These are phyloP conservation scores for Stictonetta naevosa DNA, from an alignment of 2,113 vertebrate species.

Conservation along the genomic window DNA sequence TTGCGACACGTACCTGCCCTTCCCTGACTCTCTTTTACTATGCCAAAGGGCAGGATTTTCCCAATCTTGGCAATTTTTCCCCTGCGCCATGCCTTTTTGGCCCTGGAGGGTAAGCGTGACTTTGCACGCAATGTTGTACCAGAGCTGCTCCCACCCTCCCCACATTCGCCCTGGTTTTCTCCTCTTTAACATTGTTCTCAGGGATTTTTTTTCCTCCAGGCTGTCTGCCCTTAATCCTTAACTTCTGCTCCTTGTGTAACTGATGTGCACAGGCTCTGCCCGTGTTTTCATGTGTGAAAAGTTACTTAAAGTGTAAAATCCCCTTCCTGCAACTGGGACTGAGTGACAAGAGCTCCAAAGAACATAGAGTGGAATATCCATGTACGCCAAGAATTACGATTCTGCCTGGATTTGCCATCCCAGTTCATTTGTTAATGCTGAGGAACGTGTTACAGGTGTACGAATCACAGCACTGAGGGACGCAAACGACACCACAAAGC, in stretches of 20 bases:
- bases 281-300: rapidly evolving
- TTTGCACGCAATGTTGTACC: too few species aligned
- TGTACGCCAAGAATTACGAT: rapidly evolving
- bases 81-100: background rate
- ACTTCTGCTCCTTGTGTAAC: rapidly evolving
- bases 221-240: rapidly evolving
- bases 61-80: background rate
- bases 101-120: background rate
- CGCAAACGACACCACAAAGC: background rate
- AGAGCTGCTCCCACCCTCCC: rapidly evolving
- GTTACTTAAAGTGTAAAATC: rapidly evolving
- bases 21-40: background rate
- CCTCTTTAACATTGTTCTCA: rapidly evolving
- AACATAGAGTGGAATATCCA: rapidly evolving
- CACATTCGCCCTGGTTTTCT: too few species aligned
- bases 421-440: background rate
- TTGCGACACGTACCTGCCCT: background rate
- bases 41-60: background rate
- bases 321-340: background rate
- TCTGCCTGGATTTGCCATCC: background rate
- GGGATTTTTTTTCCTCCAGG: rapidly evolving
- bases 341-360: rapidly evolving
- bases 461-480: rapidly evolving
- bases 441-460: rapidly evolving
- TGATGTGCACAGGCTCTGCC: background rate